phyloP scores from a whole-genome alignment of 2,888 invertebrate species.

The Rambutsinella grinnellia region DNA sequence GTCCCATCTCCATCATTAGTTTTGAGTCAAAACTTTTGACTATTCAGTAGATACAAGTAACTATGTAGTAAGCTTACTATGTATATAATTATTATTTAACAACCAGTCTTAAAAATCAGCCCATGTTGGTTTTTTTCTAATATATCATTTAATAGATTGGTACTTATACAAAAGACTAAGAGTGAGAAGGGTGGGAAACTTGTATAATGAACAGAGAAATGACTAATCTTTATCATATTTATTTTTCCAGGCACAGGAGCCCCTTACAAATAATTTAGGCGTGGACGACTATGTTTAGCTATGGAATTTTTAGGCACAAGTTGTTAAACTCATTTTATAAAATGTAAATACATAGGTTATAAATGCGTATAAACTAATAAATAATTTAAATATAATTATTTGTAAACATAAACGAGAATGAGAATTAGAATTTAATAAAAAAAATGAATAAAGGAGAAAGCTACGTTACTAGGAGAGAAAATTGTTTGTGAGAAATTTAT shows the following conservation, averaged over 20 bases:
- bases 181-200: too few species aligned
- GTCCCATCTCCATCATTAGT: neutral
- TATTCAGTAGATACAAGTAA: neutral
- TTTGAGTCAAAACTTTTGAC: neutral
- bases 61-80: neutral
- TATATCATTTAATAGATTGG: slow-evolving; percentile 18
- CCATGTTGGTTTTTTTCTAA: slow-evolving; percentile 1
- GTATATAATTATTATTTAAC: neutral
- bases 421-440: too few species aligned
- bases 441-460: too few species aligned
- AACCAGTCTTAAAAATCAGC: neutral
- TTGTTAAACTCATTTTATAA: too few species aligned
- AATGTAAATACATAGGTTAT: too few species aligned
- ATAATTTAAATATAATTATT: too few species aligned
- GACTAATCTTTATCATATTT: slow-evolving; percentile 68
- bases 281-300: slow-evolving; percentile 64
- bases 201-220: too few species aligned
- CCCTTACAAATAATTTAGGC: slow-evolving; percentile 74
- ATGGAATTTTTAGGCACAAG: slow-evolving; percentile 3
- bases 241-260: slow-evolving; percentile 83
- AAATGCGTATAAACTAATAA: too few species aligned
- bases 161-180: too few species aligned
- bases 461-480: too few species aligned
- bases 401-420: too few species aligned
- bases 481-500: too few species aligned